Evolutionary conservation across 2,888 invertebrate genomes (phyloP), one percentile per base, ranked within the genome.

Genomic region (Andrena trimmerana): DNA sequence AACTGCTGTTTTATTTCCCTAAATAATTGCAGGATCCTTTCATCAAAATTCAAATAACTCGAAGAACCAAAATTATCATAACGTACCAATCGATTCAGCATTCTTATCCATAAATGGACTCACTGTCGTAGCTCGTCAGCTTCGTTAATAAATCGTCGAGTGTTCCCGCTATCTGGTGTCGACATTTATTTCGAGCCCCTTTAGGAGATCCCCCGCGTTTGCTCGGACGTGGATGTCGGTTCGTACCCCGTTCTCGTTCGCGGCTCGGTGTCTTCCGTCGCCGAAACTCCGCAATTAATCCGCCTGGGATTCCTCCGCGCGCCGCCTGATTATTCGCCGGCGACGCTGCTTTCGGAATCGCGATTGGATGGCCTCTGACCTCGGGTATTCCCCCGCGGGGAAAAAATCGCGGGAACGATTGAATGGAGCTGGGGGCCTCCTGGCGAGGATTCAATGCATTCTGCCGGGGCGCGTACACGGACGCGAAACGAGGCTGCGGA

Each of bases 321-420:
- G 36, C 70, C 62, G 66, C 42, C 54, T 72, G 77, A 83, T 83
- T 83, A 81, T 77, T 36, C 60, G 24, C 57, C 65, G 50, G 33
- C 71, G 82, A 83, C 83, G 81, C 72, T 42, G 82, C 63, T 77
- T 69, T 82, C 65, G 72, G 74, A 77, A 20, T 69, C 78, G 66
- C 83, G 80, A 86, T 85, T 87, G 78, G 78, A 86, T 78, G 80
- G 71, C 79, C 81, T 63, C 79, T 71, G 83, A 87, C 83, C 70
- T 80, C 66, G 62, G 77, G 62, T 62, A 87, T 71, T 85, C 85
- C 72, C 82, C 16, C 36, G 33, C 71, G 76, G 48, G 70, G 71
- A 27, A 81, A 79, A 83, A 81, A 83, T 83, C 68, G 63, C 75
- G 72, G 72, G 76, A 76, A 81, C 69, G 83, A 76, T 76, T 81